Evolutionary conservation across 2,113 vertebrate genomes (phyloP), one percentile per base, ranked within the genome.

Genomic region (Bostrychus sinensis): DNA sequence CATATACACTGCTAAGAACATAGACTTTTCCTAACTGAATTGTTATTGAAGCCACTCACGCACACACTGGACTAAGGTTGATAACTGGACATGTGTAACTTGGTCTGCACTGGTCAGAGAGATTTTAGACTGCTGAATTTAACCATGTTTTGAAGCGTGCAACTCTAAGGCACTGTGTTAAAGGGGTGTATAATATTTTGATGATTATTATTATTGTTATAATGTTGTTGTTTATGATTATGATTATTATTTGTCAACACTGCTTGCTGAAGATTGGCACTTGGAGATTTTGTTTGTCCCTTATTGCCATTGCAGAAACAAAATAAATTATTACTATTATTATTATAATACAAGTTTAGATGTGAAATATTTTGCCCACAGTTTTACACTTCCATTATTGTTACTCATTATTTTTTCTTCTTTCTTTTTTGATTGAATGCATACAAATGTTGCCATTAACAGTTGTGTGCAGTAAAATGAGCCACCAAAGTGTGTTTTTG

Each of bases 121-220:
- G 76, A 83, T 77, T 77, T 60, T n/a, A 72, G 72, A 82, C 72
- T 75, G 62, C 89, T 93, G 86, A 89, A 91, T 87, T 91, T 88
- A 88, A 89, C 89, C 81, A 68, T 23, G 84, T 92, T 88, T 92
- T 90, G 91, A 93, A 91, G 92, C 92, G 91, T 91, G 83, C 80
- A 91, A 85, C 83, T 51, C 23, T 91, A 88, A 91, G 93, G 91
- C 89, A 92, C 94, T 94, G 93, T 88, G 91, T 92, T 89, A 86
- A 87, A 88, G 84, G 89, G 86, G 84, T 88, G 88, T 90, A 93
- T 72, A 89, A 82, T 90, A 85, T 90, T 91, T 75, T 72, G 46
- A 86, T 78, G 80, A 80, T 77, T 75, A 81, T 83, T 84, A 54
- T 68, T 62, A 61, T 78, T 88, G 56, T 81, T 76, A 28, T 25